A percentile compares a stretch with the other conserved stretches of the same genome.
phyloP scores from a whole-genome alignment of 2,888 invertebrate species.

The Psylliodes chrysocephalus region DNA sequence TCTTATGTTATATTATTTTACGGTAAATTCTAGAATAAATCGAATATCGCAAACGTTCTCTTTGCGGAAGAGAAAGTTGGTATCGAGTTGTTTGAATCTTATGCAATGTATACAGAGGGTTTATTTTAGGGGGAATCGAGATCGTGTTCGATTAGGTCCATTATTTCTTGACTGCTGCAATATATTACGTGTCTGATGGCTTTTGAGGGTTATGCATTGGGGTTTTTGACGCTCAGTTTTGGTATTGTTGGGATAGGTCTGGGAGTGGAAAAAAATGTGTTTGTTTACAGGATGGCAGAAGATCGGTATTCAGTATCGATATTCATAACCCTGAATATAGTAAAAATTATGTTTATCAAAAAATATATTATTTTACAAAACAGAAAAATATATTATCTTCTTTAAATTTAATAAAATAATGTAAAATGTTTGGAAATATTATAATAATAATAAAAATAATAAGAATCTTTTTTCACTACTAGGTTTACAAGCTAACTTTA shows the following conservation, averaged over 20 bases:
- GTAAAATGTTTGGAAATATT: too few relatives aligned
- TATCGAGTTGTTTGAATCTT: conserved; percentile 11
- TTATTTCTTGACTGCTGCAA: conserved; percentile 30
- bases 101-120: conserved; percentile 17
- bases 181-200: conserved; percentile 28
- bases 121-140: conserved; percentile 22
- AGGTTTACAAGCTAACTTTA: too few relatives aligned
- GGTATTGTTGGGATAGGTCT: conserved; percentile 24
- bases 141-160: conserved; percentile 36
- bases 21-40: background rate
- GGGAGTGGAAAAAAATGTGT: conserved; percentile 9
- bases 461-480: too few relatives aligned
- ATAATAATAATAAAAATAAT: too few relatives aligned
- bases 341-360: too few relatives aligned
- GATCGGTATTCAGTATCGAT: too few relatives aligned
- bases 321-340: too few relatives aligned
- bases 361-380: too few relatives aligned
- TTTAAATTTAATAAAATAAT: too few relatives aligned
- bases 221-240: conserved; percentile 20
- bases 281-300: background rate
- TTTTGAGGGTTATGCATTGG: conserved; percentile 9
- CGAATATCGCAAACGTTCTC: background rate
- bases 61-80: background rate
- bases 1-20: conserved; percentile 1
- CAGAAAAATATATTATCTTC: too few relatives aligned